Conservation (phyloP, 1,140 invertebrate genomes). For the Bicyclus anynana region DNA sequence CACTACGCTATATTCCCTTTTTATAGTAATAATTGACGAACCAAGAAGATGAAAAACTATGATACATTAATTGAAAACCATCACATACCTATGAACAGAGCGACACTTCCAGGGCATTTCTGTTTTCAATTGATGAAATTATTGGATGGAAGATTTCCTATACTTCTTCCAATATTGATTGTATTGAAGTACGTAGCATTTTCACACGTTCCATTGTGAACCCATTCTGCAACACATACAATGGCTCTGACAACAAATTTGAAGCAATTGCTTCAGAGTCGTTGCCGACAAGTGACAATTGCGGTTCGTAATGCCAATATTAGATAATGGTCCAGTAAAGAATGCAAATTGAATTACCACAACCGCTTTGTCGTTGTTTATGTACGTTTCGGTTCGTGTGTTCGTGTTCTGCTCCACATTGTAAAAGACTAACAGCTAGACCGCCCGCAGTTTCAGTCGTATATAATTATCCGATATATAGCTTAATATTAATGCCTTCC, state of each 20-base stretch:
- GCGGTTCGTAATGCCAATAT: conserved; percentile 51
- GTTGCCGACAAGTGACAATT: conserved; percentile 48
- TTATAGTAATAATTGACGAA: no score
- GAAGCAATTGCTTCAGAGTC: conserved; percentile 61
- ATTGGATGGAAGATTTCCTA: background rate
- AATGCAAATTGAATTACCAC: conserved; percentile 61
- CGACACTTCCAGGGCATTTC: no score
- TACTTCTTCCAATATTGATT: background rate
- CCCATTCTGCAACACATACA: conserved; percentile 8
- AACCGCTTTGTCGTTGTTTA: background rate
- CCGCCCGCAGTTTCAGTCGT: no score
- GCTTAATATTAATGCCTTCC: no score
- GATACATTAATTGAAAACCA: no score
- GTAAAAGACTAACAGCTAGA: no score
- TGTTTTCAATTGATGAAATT: no score
- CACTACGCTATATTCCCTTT: no score
- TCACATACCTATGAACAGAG: no score
- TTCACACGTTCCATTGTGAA: conserved; percentile 7
- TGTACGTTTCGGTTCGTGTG: background rate
- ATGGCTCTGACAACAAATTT: conserved; percentile 46
- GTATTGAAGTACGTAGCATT: background rate
- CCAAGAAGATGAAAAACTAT: no score
- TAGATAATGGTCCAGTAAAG: conserved; percentile 63
- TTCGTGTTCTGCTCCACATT: no score
- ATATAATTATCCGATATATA: no score